Percentiles rank a stretch among this genome's conserved stretches.
Conservation (phyloP, 2,888 invertebrate genomes). For the Dusona sp. region DNA sequence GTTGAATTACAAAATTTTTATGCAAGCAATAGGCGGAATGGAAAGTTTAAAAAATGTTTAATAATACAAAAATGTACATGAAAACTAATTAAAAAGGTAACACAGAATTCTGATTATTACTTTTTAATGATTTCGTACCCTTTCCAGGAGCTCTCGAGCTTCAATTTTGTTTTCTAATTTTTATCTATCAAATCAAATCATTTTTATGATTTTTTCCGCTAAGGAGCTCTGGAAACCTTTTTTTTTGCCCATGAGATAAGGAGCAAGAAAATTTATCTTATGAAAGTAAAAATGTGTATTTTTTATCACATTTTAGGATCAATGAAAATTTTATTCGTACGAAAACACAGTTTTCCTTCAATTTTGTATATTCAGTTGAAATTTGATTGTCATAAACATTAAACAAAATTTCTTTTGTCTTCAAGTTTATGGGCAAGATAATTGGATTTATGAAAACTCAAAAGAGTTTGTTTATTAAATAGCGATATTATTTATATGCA, state of each 20-base stretch:
- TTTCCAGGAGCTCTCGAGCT: neutral
- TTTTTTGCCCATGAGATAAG: neutral
- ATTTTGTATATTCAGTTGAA: neutral
- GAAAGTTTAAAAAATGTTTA: neutral
- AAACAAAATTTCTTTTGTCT: neutral
- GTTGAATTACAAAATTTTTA: neutral
- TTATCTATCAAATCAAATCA: neutral
- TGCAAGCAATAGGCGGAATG: neutral
- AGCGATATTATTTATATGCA: slow-evolving; percentile 27
- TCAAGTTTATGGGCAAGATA: neutral
- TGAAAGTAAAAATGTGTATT: neutral
- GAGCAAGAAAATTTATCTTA: neutral
- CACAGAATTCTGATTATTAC: too few species aligned
- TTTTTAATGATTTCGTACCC: neutral
- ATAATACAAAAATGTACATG: too few species aligned
- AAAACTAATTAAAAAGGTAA: too few species aligned
- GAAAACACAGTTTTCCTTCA: neutral
- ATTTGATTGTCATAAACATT: neutral
- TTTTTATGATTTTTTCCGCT: neutral
- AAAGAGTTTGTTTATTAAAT: neutral
- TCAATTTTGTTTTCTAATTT: neutral
- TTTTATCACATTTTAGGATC: neutral
- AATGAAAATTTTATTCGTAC: neutral
- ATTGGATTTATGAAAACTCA: slow-evolving; percentile 15
- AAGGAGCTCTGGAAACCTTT: too few species aligned